A percentile compares a stretch with the other conserved stretches of the same genome.
These are phyloP conservation scores for Cariama cristata DNA, from an alignment of 2,113 vertebrate genomes.

Conservation along the genomic window DNA sequence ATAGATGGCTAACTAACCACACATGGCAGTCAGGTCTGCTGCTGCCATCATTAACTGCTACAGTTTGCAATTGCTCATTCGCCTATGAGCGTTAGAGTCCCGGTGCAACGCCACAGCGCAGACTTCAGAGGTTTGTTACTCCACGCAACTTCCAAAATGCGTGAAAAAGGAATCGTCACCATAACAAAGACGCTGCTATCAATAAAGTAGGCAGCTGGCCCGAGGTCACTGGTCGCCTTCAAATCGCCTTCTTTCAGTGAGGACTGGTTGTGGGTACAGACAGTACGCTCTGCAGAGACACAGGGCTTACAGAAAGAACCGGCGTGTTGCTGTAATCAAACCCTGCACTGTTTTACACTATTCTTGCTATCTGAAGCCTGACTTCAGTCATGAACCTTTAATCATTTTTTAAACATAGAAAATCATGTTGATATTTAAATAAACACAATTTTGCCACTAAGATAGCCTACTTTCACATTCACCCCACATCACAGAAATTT, in stretches of 20 bases:
- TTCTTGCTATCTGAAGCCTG: not conserved
- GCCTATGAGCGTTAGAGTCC: accelerated
- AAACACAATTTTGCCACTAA: not conserved
- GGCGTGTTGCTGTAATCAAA: not conserved
- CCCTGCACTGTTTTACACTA: not conserved
- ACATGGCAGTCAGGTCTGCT: not conserved
- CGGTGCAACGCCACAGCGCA: accelerated
- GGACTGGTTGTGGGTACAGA: not conserved
- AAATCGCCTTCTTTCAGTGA: not conserved
- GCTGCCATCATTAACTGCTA: not conserved
- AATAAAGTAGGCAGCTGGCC: not conserved
- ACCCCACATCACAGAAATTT: not conserved
- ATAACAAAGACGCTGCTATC: not conserved
- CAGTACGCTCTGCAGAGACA: not conserved
- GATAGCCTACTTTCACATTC: not conserved
- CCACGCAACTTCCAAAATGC: not conserved
- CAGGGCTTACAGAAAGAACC: not conserved
- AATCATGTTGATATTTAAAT: not conserved
- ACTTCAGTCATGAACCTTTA: not conserved
- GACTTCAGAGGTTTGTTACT: not conserved
- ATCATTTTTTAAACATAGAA: not conserved
- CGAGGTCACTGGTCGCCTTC: not conserved
- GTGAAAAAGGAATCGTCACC: not conserved
- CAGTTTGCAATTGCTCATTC: accelerated
- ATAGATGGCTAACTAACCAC: not conserved